Evolutionary conservation across 2,888 invertebrate genomes (phyloP).

Genomic region (Rotaria socialis): DNA sequence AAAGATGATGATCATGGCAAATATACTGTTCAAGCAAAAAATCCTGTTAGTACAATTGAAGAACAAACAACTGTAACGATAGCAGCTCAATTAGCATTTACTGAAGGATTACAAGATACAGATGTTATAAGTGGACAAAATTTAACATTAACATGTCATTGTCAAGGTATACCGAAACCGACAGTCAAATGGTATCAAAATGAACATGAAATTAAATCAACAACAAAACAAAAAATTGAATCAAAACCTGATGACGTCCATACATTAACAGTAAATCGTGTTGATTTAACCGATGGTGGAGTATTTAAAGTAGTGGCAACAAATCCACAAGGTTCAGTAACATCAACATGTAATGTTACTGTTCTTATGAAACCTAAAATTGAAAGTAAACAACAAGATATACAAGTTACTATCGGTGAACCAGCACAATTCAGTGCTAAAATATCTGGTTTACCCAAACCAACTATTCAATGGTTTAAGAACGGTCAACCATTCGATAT

Average conservation of each 20-base stretch:
- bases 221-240: conserved; percentile 46
- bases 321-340: conserved; percentile 40
- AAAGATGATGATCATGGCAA: conserved; percentile 31
- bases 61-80: background rate
- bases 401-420: conserved; percentile 26
- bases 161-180: conserved; percentile 80
- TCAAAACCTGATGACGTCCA: conserved; percentile 41
- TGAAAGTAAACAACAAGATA: conserved; percentile 35
- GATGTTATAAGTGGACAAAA: conserved; percentile 21
- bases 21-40: conserved; percentile 15
- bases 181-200: conserved; percentile 72
- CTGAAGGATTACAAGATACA: background rate
- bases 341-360: conserved; percentile 31
- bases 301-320: conserved; percentile 37
- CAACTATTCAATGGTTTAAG: conserved; percentile 42
- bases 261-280: conserved; percentile 41
- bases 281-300: conserved; percentile 42
- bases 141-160: conserved; percentile 61
- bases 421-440: conserved; percentile 8
- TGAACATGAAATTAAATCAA: conserved; percentile 41
- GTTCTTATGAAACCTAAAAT: conserved; percentile 41
- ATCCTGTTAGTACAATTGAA: conserved; percentile 16
- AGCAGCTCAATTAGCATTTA: conserved; percentile 24
- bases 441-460: conserved; percentile 40
- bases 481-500: conserved; percentile 28